Evolutionary conservation across 2,888 invertebrate species (phyloP).

Genomic region (Ophion ellenae): DNA sequence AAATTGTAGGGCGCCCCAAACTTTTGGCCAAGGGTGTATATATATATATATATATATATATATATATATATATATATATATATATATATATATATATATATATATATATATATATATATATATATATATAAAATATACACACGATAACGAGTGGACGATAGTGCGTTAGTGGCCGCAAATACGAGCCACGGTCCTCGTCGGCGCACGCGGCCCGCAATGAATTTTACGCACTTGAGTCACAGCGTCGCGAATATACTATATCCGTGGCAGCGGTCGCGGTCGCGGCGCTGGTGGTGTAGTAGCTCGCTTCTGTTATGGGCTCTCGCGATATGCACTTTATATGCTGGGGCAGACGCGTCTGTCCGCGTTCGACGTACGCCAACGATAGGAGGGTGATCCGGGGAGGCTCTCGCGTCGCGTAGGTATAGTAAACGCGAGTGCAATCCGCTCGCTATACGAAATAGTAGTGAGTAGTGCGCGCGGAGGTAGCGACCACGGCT

Average conservation of each 20-base stretch:
- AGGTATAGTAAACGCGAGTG: background rate
- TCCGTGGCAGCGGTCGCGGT: constrained; percentile 21
- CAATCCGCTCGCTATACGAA: too few relatives aligned
- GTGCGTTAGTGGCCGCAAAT: background rate
- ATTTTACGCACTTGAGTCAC: constrained; percentile 62
- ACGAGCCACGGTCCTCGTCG: constrained; percentile 5
- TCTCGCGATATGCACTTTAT: constrained; percentile 15
- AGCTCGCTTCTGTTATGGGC: constrained; percentile 5
- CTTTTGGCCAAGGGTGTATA: too few relatives aligned
- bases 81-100: too few relatives aligned
- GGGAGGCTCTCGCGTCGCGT: constrained; percentile 1
- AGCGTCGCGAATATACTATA: constrained; percentile 46
- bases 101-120: too few relatives aligned
- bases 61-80: too few relatives aligned
- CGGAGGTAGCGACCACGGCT: too few relatives aligned
- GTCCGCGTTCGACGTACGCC: constrained; percentile 10
- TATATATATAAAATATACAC: too few relatives aligned
- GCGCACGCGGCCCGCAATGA: constrained; percentile 29
- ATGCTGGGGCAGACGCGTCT: constrained; percentile 9
- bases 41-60: too few relatives aligned
- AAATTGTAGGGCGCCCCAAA: too few relatives aligned
- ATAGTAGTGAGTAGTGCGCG: too few relatives aligned
- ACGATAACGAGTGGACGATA: background rate
- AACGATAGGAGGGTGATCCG: constrained; percentile 1
- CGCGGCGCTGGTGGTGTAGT: background rate